Evolutionary conservation across 2,888 invertebrate genomes (phyloP).

Genomic region (Lucinisca nassula): DNA sequence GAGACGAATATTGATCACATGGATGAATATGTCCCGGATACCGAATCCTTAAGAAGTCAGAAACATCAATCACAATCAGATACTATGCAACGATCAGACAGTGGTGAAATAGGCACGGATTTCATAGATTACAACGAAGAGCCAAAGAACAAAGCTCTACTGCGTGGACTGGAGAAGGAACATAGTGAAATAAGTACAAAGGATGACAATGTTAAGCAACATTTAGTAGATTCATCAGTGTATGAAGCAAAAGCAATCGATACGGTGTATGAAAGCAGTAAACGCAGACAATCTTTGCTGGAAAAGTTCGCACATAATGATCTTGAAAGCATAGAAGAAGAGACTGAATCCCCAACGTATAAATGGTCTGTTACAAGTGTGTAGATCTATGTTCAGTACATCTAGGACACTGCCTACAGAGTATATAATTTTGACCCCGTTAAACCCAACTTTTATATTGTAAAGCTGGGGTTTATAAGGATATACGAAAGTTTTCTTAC

Average conservation of each 20-base stretch:
- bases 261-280: neutral
- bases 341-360: constrained; percentile 25
- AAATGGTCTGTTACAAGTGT: constrained; percentile 69
- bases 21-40: constrained; percentile 5
- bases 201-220: neutral
- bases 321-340: neutral
- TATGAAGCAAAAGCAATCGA: neutral
- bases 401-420: too few relatives aligned
- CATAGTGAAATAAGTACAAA: neutral
- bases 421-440: too few relatives aligned
- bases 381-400: neutral
- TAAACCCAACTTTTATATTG: too few relatives aligned
- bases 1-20: constrained; percentile 32
- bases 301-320: neutral
- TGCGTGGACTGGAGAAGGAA: constrained; percentile 23
- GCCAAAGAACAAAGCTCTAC: constrained; percentile 62
- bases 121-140: constrained; percentile 68
- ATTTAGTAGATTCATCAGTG: neutral
- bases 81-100: neutral
- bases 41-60: neutral
- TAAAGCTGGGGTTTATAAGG: too few relatives aligned
- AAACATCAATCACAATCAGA: neutral
- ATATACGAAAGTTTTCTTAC: too few relatives aligned
- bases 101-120: constrained; percentile 44
- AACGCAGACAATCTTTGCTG: neutral